A percentile compares a stretch with the other conserved stretches of the same genome.
Conservation (phyloP, 1,140 invertebrate species). For the Eubasilissa regina region DNA sequence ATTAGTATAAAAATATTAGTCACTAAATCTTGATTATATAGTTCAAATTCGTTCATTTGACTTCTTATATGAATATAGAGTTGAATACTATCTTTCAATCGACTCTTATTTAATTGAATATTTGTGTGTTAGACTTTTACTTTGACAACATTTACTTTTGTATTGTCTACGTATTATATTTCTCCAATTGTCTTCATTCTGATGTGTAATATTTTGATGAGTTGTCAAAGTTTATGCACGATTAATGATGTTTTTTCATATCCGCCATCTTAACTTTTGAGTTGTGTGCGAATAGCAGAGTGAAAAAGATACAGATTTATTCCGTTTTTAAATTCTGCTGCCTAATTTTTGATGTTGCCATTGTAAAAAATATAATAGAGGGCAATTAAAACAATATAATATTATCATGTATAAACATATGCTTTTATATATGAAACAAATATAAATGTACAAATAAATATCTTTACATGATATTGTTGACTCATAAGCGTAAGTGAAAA, state of each 20-base stretch:
- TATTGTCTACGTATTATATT: no score
- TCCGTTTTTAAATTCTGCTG: not conserved
- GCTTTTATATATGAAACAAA: conserved; percentile 13
- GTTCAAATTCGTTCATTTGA: no score
- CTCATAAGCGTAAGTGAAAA: conserved; percentile 4
- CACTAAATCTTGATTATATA: no score
- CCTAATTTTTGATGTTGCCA: not conserved
- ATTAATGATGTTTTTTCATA: not conserved
- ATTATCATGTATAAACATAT: not conserved
- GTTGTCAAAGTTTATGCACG: no score
- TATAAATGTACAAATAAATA: conserved; percentile 8
- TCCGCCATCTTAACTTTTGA: not conserved
- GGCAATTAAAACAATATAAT: conserved; percentile 17
- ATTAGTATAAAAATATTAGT: no score
- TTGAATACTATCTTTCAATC: no score
- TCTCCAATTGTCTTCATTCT: no score
- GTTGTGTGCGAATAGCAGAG: conserved; percentile 2
- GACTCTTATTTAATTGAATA: no score
- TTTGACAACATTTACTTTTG: no score
- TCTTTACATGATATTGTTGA: conserved; percentile 24
- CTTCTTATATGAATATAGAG: no score
- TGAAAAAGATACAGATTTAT: not conserved
- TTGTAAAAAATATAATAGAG: conserved; percentile 25
- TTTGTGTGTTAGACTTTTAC: no score
- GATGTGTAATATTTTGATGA: no score